phyloP scores from a whole-genome alignment of 2,888 invertebrate genomes.

The Ophion ellenae region DNA sequence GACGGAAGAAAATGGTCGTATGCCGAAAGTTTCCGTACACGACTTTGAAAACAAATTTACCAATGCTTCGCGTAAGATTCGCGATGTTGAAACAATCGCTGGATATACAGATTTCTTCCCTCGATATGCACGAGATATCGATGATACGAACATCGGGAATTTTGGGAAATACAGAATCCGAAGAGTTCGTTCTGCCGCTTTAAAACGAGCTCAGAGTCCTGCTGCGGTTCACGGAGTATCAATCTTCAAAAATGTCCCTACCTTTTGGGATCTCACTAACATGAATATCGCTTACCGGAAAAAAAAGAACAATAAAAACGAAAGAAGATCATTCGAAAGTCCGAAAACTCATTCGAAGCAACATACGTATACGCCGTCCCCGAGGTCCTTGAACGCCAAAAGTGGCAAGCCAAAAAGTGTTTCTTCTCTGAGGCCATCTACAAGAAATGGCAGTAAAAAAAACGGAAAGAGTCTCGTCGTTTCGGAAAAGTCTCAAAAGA shows the following conservation, averaged over 20 bases:
- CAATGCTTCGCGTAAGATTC: conserved; percentile 35
- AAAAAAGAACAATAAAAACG: conserved; percentile 16
- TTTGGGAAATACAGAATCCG: conserved; percentile 48
- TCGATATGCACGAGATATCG: conserved; percentile 47
- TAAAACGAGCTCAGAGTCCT: conserved; percentile 20
- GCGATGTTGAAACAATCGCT: background rate
- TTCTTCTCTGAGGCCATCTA: background rate
- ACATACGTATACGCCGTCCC: background rate
- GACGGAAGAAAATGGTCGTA: conserved; percentile 60
- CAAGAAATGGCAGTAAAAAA: background rate
- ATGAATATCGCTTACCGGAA: conserved; percentile 1
- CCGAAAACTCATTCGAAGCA: conserved; percentile 4
- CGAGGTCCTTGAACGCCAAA: background rate
- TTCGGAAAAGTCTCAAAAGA: background rate
- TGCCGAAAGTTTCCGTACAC: background rate
- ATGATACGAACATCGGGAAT: conserved; percentile 51
- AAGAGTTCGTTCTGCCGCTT: conserved; percentile 43
- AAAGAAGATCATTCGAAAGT: conserved; percentile 1
- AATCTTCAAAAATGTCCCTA: conserved; percentile 24
- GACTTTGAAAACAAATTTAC: background rate
- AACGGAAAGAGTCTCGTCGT: background rate
- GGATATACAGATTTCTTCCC: conserved; percentile 21
- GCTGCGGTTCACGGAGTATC: conserved; percentile 14
- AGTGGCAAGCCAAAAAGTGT: background rate
- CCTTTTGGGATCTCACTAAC: conserved; percentile 46